These are phyloP conservation scores for Rhysida immarginata DNA, from an alignment of 1,140 invertebrate species.

Conservation along the genomic window DNA sequence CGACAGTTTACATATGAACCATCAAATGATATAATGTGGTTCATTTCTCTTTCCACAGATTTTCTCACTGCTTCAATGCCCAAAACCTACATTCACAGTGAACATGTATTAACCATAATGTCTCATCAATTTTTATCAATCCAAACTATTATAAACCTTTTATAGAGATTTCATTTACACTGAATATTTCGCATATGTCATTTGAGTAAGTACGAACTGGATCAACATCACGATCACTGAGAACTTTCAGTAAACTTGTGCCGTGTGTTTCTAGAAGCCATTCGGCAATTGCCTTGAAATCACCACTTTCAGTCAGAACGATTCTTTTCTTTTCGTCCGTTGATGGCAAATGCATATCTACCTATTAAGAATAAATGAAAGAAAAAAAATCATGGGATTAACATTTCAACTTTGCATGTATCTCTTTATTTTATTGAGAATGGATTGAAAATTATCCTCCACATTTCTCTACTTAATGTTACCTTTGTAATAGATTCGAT, in stretches of 20 bases:
- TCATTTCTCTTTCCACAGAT: conserved; percentile 99
- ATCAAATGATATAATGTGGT: conserved; percentile 96
- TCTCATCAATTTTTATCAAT: no score
- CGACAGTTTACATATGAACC: conserved; percentile 99
- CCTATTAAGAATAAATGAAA: no score
- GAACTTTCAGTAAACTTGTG: conserved; percentile 92
- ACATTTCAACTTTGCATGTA: no score
- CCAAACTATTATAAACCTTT: no score
- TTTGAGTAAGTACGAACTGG: conserved; percentile 93
- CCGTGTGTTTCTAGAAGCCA: conserved; percentile 99
- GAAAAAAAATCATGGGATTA: no score
- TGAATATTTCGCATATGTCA: conserved; percentile 99
- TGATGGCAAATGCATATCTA: conserved; percentile 98
- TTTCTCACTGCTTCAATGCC: conserved; percentile 99
- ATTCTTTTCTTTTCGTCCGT: conserved; percentile 97
- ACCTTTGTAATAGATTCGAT: conserved; percentile 44
- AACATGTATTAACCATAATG: no score
- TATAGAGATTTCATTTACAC: conserved; percentile 32
- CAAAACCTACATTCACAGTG: conserved; percentile 46
- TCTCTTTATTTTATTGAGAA: no score
- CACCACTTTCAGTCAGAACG: conserved; percentile 90
- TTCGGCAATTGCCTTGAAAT: conserved; percentile 95
- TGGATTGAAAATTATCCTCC: no score
- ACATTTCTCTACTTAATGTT: no score
- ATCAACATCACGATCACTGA: conserved; percentile 94